A percentile compares a stretch with the other conserved stretches of the same genome.
phyloP scores from a whole-genome alignment of 2,888 invertebrate species.

The Synanthedon andrenaeformis region DNA sequence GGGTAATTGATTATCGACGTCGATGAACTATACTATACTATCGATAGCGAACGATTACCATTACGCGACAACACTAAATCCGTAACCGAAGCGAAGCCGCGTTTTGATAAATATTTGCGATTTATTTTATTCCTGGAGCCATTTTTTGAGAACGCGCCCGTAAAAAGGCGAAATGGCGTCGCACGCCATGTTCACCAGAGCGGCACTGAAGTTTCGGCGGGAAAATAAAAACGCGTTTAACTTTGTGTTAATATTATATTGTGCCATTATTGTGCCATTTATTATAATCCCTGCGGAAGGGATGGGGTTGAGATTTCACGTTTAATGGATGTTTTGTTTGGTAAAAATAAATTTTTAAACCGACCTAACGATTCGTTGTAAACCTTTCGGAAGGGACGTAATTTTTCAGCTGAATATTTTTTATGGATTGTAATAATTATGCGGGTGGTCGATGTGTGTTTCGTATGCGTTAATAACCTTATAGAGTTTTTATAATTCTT shows the following conservation, averaged over 20 bases:
- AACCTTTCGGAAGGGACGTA: constrained; percentile 40
- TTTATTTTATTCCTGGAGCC: constrained; percentile 53
- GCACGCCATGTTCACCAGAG: constrained; percentile 35
- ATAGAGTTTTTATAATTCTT: too few species aligned
- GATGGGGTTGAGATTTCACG: constrained; percentile 57
- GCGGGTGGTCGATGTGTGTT: constrained; percentile 6
- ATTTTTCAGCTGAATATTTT: constrained; percentile 41
- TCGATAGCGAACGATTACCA: background rate
- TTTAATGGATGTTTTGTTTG: constrained; percentile 69
- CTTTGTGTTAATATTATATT: constrained; percentile 71
- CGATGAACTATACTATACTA: background rate
- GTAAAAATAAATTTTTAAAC: constrained; percentile 48
- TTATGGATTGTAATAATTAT: constrained; percentile 25
- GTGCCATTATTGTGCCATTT: constrained; percentile 69
- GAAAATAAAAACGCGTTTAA: constrained; percentile 68
- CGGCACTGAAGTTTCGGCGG: constrained; percentile 52
- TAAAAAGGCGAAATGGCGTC: constrained; percentile 46
- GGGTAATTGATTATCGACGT: background rate
- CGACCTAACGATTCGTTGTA: constrained; percentile 48
- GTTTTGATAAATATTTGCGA: constrained; percentile 63
- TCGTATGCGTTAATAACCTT: background rate
- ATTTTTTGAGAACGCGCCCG: constrained; percentile 52
- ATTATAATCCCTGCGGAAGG: constrained; percentile 65
- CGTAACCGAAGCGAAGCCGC: constrained; percentile 25
- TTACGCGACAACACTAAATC: constrained; percentile 20